These are phyloP conservation scores for Flexamia atlantica DNA, from an alignment of 2,888 invertebrate genomes.

Conservation along the genomic window DNA sequence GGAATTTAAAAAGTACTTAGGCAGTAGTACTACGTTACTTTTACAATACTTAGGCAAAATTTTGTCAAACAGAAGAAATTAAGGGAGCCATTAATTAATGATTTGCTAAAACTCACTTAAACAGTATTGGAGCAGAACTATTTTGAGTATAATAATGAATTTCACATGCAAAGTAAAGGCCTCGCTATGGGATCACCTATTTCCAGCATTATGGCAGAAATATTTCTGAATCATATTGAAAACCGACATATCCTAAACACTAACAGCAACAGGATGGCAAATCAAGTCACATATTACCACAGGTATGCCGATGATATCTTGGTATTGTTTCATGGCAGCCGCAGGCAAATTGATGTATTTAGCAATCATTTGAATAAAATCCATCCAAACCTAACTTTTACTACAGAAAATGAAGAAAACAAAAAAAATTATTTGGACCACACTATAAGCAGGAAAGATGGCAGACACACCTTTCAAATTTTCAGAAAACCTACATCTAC, in stretches of 20 bases:
- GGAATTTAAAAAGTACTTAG: no score
- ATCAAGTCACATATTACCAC: no score
- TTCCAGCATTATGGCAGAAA: conserved; percentile 33
- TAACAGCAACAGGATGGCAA: neutral
- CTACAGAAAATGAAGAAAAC: neutral
- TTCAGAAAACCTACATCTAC: conserved; percentile 6
- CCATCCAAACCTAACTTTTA: neutral
- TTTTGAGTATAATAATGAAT: neutral
- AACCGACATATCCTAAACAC: neutral
- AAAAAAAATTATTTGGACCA: conserved; percentile 3
- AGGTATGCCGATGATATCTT: conserved; percentile 25
- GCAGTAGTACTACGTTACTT: no score
- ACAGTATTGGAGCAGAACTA: conserved; percentile 29
- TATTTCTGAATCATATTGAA: no score
- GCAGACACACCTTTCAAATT: conserved; percentile 27
- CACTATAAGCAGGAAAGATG: neutral
- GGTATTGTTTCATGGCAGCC: neutral
- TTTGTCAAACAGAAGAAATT: neutral
- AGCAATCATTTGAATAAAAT: neutral
- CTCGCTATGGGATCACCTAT: conserved; percentile 42
- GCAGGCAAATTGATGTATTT: neutral
- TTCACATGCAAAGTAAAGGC: conserved; percentile 16
- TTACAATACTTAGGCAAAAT: conserved; percentile 13
- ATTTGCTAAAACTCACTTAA: neutral
- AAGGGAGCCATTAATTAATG: neutral